Base-by-base conservation (phyloP, 1,140 invertebrate genomes). In the Popillia japonica region DNA sequence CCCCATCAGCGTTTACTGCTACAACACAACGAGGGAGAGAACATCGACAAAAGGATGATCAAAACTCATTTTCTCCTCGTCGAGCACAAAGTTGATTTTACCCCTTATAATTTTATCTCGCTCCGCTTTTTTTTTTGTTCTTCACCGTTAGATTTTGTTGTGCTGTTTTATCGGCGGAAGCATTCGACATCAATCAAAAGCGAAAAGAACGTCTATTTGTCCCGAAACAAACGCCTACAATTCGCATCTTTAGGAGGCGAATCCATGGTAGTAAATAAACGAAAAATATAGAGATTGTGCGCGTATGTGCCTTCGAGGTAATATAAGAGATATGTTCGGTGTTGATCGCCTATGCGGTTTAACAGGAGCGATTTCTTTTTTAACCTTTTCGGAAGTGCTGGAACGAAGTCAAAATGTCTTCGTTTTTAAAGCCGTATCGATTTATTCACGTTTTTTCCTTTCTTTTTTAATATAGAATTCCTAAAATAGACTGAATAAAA, bases 101-200 rank as follows among this genome's bases (percentile, higher is more conserved):
- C 27, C 44, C n/a, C 44, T 17, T 48, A 48, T 48, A 2, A 48
- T 48, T 48, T n/a, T n/a, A n/a, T n/a, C n/a, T n/a, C n/a, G n/a
- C n/a, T n/a, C n/a, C n/a, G n/a, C n/a, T n/a, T n/a, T n/a, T 48
- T 48, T 14, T 48, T 17, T 48, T 17, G n/a, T 17, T 48, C 44
- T 48, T 2, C 44, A 14, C 44, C 44, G n/a, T 17, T 48, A 48
- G 27, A 34, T 17, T 48, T 10, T 48, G 10, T 48, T 48, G 10
- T 48, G 10, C 44, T 14, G 3, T 48, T 48, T 48, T 48, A 48
- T 48, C 44, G 44, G 10, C 10, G n/a, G 44, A 7, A 48, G n/a
- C n/a, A 48, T 48, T 48, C 44, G 44, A 48, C 44, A 48, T 48
- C 44, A 17, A 48, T 48, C 44, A 48, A 48, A 48, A 48, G 44